A percentile compares a stretch with the other conserved stretches of the same genome.
Conservation (phyloP, 30 jellyfish, hydroid and myxozoan genomes). For the Aurelia coerulea region DNA sequence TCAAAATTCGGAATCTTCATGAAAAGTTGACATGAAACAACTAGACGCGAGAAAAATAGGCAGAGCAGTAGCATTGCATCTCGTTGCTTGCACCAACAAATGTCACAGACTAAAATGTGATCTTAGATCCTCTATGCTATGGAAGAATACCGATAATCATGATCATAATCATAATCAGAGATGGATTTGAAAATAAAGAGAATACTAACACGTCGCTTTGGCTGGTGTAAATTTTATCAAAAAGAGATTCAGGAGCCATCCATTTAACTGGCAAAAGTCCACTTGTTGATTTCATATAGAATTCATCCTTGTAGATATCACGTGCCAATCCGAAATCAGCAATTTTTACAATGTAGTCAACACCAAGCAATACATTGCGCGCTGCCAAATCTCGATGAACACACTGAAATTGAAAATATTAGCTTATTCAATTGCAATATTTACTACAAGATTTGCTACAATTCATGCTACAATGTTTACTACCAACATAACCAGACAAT, state of each 20-base stretch:
- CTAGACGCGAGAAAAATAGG: too few species aligned
- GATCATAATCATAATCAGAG: too few species aligned
- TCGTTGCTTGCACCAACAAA: too few species aligned
- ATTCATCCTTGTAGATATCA: slow-evolving; percentile 77
- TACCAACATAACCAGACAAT: too few species aligned
- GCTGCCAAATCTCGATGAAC: slow-evolving; percentile 99
- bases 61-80: too few species aligned
- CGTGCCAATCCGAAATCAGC: slow-evolving; percentile 98
- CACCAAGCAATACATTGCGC: slow-evolving; percentile 93
- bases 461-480: too few species aligned
- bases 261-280: slow-evolving; percentile 98
- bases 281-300: slow-evolving; percentile 84
- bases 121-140: too few species aligned
- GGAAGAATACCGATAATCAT: too few species aligned
- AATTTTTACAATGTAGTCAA: slow-evolving; percentile 85
- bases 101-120: too few species aligned
- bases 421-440: neutral
- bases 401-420: slow-evolving; percentile 51
- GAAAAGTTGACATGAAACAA: too few species aligned
- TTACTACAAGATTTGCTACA: neutral
- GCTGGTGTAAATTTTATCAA: slow-evolving; percentile 84
- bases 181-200: too few species aligned
- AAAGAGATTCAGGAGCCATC: slow-evolving; percentile 98
- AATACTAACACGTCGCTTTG: slow-evolving; percentile 97
- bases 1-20: too few species aligned